These are phyloP conservation scores for Dilophus febrilis DNA, from an alignment of 2,888 invertebrate genomes.

Conservation along the genomic window DNA sequence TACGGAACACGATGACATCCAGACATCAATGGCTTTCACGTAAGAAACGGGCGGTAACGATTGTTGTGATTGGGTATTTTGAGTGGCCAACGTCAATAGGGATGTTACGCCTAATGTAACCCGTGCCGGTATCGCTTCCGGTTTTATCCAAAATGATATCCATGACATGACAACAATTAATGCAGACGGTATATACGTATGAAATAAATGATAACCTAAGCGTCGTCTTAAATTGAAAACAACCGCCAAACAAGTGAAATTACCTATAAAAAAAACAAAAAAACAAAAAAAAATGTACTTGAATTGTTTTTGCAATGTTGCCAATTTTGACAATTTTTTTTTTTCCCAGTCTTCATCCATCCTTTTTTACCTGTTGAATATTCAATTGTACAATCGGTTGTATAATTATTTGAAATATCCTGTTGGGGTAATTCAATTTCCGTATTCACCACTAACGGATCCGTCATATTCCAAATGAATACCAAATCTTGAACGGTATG, in stretches of 20 bases:
- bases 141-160: slow-evolving; percentile 93
- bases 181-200: slow-evolving; percentile 82
- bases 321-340: background rate
- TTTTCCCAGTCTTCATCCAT: too few relatives aligned
- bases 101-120: slow-evolving; percentile 80
- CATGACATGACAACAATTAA: slow-evolving; percentile 89
- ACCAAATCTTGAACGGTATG: slow-evolving; percentile 79
- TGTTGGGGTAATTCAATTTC: slow-evolving; percentile 79
- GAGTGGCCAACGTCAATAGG: slow-evolving; percentile 71
- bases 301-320: background rate
- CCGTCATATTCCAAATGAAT: slow-evolving; percentile 78
- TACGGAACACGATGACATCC: slow-evolving; percentile 85
- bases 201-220: slow-evolving; percentile 77
- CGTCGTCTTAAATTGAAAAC: slow-evolving; percentile 70
- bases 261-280: slow-evolving; percentile 38
- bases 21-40: slow-evolving; percentile 82
- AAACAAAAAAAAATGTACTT: background rate
- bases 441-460: slow-evolving; percentile 72
- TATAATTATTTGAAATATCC: slow-evolving; percentile 72
- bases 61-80: slow-evolving; percentile 82
- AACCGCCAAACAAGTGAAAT: slow-evolving; percentile 80
- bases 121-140: slow-evolving; percentile 79
- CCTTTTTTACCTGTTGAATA: slow-evolving; percentile 23
- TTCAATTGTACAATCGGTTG: slow-evolving; percentile 74
- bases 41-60: slow-evolving; percentile 80